Evolutionary conservation across 1,140 invertebrate genomes (phyloP), one percentile per base, ranked within the genome.

Genomic region (Plodia interpunctella): DNA sequence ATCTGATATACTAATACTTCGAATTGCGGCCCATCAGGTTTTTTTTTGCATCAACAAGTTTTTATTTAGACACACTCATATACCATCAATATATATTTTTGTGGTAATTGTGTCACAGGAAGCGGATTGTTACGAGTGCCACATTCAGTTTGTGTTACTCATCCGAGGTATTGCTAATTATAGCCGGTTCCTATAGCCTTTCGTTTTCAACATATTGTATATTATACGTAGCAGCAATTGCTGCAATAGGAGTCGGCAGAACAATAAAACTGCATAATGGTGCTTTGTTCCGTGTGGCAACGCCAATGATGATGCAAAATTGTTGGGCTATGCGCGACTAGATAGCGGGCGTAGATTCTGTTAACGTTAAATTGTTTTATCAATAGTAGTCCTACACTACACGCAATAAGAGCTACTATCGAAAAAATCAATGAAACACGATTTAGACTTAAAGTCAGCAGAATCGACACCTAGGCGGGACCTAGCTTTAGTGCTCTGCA

Each of bases 1-100:
- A 86, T 86, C 83, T 83, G 83, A 88, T 88, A 83, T 76, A 71
- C 66, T 77, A 76, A 80, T 76, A 71, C 67, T 77, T 78, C 78
- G 55, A 49, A 60, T 56, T 59, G 59, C 44, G 55, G 63, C 25
- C 32, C 13, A 64, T 71, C 55, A 61, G 59, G 6, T 25, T 25
- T 58, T 59, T 63, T 59, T 63, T 55, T 44, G 38, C 38, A 13
- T 15, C 38, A 15, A n/a, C 13, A 44, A 17, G 38, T 44, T 44
- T 5, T 44, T 44, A 44, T 35, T 9, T 11, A 35, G 8, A 9
- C 32, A 35, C 32, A 35, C 13, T 35, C 10, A 35, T n/a, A n/a
- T 35, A 35, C 10, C 21, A 25, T 25, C 21, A 25, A 25, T 25
- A 25, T 25, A 25, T 3, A 25, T 25, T 25, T 6, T 15, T 1